Evolutionary conservation across 2,888 invertebrate genomes (phyloP).

Genomic region (Endomychus coccineus): DNA sequence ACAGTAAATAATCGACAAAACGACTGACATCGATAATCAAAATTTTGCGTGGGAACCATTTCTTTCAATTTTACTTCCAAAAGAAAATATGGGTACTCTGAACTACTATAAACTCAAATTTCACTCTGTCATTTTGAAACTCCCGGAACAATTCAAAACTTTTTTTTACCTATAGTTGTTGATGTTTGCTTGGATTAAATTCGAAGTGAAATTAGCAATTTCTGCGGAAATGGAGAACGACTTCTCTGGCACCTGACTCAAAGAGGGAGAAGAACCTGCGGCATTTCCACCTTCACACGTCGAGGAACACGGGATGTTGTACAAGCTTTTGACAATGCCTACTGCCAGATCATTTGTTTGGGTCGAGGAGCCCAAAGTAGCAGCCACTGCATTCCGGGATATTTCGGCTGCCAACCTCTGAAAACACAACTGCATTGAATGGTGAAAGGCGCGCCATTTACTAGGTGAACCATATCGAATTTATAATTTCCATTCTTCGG

Average conservation of each 20-base stretch:
- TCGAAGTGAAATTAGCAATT: constrained; percentile 22
- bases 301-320: constrained; percentile 26
- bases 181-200: constrained; percentile 12
- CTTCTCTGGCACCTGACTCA: constrained; percentile 27
- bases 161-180: no score
- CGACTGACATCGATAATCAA: no score
- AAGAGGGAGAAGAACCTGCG: constrained; percentile 26
- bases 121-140: no score
- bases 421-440: constrained; percentile 11
- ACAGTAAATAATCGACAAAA: no score
- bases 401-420: constrained; percentile 62
- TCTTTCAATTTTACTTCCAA: no score
- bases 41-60: no score
- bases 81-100: no score
- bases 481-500: no score
- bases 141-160: no score
- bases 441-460: no score
- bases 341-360: constrained; percentile 25
- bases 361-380: constrained; percentile 39
- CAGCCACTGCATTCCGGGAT: constrained; percentile 58
- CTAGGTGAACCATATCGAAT: no score
- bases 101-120: no score
- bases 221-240: constrained; percentile 22
- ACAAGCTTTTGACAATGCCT: constrained; percentile 33
- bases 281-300: constrained; percentile 20